These are phyloP conservation scores for Bimastos eiseni DNA, from an alignment of 2,888 invertebrate species.

Conservation along the genomic window DNA sequence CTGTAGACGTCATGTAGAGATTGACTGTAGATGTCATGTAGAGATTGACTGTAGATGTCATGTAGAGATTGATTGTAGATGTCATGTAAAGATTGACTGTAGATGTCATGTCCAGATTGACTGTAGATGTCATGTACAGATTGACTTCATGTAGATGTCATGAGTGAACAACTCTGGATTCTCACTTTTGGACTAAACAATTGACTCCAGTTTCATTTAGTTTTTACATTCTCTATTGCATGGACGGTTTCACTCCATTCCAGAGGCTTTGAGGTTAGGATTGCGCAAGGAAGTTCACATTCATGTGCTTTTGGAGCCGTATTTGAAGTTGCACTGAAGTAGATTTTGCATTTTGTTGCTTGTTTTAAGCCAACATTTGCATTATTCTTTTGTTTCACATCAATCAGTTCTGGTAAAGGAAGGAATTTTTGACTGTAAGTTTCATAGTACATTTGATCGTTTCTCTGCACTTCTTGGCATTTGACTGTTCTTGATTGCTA, in stretches of 20 bases:
- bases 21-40: too few species aligned
- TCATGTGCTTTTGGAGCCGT: too few species aligned
- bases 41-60: too few species aligned
- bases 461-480: neutral
- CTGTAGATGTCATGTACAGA: too few species aligned
- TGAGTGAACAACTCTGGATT: too few species aligned
- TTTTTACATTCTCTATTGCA: neutral
- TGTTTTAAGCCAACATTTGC: neutral
- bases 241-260: neutral
- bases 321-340: neutral
- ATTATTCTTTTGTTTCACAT: neutral
- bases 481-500: neutral
- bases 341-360: neutral
- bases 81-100: too few species aligned
- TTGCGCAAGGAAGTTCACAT: too few species aligned
- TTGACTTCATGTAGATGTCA: too few species aligned
- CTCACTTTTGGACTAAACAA: neutral
- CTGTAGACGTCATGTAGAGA: too few species aligned
- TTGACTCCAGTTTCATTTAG: neutral
- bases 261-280: neutral
- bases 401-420: conserved; percentile 6
- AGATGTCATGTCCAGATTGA: too few species aligned
- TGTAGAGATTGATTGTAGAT: too few species aligned
- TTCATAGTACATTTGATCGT: neutral
- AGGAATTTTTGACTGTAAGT: conserved; percentile 10